Base-by-base conservation (phyloP, 2,113 vertebrate genomes). In the Tupaia chinensis region DNA sequence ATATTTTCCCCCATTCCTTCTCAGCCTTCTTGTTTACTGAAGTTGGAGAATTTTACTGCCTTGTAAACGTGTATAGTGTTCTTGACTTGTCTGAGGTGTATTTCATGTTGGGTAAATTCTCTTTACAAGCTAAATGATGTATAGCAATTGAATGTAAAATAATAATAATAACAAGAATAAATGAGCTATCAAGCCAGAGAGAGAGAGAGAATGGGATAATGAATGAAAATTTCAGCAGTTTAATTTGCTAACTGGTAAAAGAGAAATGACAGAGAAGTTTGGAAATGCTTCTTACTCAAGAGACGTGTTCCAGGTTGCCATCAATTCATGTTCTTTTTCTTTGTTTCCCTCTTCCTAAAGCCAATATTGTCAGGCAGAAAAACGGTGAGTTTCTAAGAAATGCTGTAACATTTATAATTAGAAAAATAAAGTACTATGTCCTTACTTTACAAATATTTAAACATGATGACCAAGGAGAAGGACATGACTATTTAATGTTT, bases 151-250 rank as follows among this genome's bases (percentile, higher is more conserved):
- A 44, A 44, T 44, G 44, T 44, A 44, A 44, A 44, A 44, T 44
- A 44, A 44, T 44, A 44, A 44, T 44, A 44, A 44, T 44, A 44
- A 44, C 44, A 44, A 44, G 44, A 44, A 44, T 44, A 44, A 44
- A 44, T 44, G 44, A 44, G 3, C 44, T 44, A 44, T 44, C 44
- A 44, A 44, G 44, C 44, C 44, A 44, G 44, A 44, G 44, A 44
- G 44, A 44, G 44, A 44, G 44, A 44, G 88, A 56, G 79, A 66
- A 68, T n/a, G 19, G 54, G 19, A 76, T 84, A 88, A 76, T 25
- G 25, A 58, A 78, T 65, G 93, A 72, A 93, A 84, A 76, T 54
- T 61, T 53, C 82, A 61, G 69, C 14, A 73, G 25, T 85, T 91
- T 89, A 90, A 54, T 69, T 92, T 27, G 10, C 87, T 58, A 58